Base-by-base conservation (phyloP, 2,797 vertebrate species). In the Threskiornis aethiopicus region DNA sequence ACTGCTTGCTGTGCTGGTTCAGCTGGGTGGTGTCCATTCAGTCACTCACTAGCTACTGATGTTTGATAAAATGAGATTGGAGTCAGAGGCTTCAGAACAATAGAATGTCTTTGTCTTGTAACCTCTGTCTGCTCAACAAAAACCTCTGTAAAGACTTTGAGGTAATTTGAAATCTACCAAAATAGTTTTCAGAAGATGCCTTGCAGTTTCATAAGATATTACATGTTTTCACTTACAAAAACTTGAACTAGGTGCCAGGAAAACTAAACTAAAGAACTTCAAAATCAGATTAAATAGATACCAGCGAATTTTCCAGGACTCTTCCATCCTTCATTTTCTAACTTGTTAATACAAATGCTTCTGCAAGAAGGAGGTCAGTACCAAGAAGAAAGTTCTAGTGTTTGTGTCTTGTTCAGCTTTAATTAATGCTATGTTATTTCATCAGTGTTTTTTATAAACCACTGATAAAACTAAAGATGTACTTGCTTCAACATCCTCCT, bases 201-300 rank as follows among this genome's bases (percentile, higher is more conserved):
- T 94, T 83, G 52, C 52, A 85, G 59, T 93, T 95, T 83, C 33
- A 11, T 73, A 92, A 87, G n/a, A 47, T 77, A 26, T 59, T 96
- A 42, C 5, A 4, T 73, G 55, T 57, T 92, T 85, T 93, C 52
- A 71, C 49, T 85, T 92, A 29, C 10, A 78, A 75, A 94, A 83
- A 57, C 8, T 24, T 83, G 46, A 84, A 72, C 58, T 35, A 28
- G 35, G 22, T 92, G 67, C 88, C 78, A 92, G 67, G 78, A 96
- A 91, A 96, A 80, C 22, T 33, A 42, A 90, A 94, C 81, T 67
- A 88, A 92, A 85, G 52, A 58, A 64, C 25, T 87, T 89, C 14
- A 72, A 95, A 95, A 82, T 85, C 47, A 90, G 70, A 83, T 93
- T 80, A 87, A 93, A 85, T 72, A 92, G 80, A 83, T 92, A 84